Base-by-base conservation (phyloP, 2,888 invertebrate genomes). In the Zhengitettix transpicula region DNA sequence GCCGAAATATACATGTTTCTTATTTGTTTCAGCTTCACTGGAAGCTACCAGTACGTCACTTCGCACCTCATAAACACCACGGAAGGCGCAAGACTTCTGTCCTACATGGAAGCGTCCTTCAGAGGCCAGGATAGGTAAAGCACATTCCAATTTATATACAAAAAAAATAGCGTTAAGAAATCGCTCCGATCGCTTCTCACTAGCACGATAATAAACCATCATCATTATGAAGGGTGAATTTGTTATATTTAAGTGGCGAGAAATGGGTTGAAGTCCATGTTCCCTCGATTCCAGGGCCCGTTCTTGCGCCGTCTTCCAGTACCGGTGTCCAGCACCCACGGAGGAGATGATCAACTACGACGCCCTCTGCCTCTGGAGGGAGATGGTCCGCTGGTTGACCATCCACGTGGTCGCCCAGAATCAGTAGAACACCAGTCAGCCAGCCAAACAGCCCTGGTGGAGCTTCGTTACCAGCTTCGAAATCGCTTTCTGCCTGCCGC, bases 371-470 rank as follows among this genome's bases (percentile, higher is more conserved):
- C 65, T 69, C 10, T 70, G 70, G 70, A 63, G 68, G 42, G 69
- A 70, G 58, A 64, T 70, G 57, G 66, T 68, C 40, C 68, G 68
- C 56, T 70, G 69, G 69, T 65, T 70, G 9, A 69, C 69, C 1
- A 68, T 70, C 40, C 68, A 68, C 58, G 67, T 69, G 57, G 65
- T 68, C 56, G 66, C 68, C n/a, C 47, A 12, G 14, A 47, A 47
- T 8, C 12, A 47, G 14, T 47, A 47, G 28, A 7, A n/a, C 7
- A 28, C 7, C 28, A 28, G 28, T 28, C 28, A 28, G 28, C 28
- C n/a, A n/a, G n/a, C 28, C 28, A 28, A 28, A 28, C 28, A 28
- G 28, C 28, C 28, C 28, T 5, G 28, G 3, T 28, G 28, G 28
- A 28, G 28, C 28, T 28, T 28, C 28, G 28, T 28, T 28, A 28